Base-by-base conservation (phyloP, 2,888 invertebrate species). In the Amaurobius ferox region DNA sequence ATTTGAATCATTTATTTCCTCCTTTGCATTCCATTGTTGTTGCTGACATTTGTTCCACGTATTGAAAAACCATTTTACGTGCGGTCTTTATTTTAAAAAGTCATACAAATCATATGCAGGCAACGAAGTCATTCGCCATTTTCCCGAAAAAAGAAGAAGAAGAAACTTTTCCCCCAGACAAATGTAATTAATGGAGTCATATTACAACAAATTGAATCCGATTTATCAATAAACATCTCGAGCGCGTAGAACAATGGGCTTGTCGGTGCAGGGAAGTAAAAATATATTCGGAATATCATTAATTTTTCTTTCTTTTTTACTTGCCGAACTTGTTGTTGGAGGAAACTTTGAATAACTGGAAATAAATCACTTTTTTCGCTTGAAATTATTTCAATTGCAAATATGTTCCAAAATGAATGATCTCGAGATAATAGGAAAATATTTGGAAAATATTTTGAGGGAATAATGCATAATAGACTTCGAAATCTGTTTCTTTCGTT, bases 171-270 rank as follows among this genome's bases (percentile, higher is more conserved):
- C 11, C n/a, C 23, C 55, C 55, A 55, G 23, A 64, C 13, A 64
- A 64, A 64, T 29, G 67, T 76, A 76, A 79, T 72, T 79, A 79
- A 79, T 79, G 79, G 62, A 72, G 44, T 79, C 26, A 35, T 44
- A 72, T 79, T 79, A 72, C 72, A 23, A 23, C 55, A 79, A 72
- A 79, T 79, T 64, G 79, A 29, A 64, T 32, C 30, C 64, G 64
- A 79, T 72, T 79, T 79, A 71, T 79, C 79, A 79, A 79, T 79
- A 79, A 71, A 44, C 78, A 39, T 68, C 26, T 48, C 26, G 35
- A 68, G 23, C 11, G 32, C 26, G 61, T 39, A 40, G 62, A 62
- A 74, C 44, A 64, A 40, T 39, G 64, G 28, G 28, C n/a, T 29
- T 40, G 35, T 64, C 74, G 11, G 64, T 13, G 35, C 11, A 66